Evolutionary conservation across 2,797 vertebrate species (phyloP).

Genomic region (Gymnothorax javanicus): DNA sequence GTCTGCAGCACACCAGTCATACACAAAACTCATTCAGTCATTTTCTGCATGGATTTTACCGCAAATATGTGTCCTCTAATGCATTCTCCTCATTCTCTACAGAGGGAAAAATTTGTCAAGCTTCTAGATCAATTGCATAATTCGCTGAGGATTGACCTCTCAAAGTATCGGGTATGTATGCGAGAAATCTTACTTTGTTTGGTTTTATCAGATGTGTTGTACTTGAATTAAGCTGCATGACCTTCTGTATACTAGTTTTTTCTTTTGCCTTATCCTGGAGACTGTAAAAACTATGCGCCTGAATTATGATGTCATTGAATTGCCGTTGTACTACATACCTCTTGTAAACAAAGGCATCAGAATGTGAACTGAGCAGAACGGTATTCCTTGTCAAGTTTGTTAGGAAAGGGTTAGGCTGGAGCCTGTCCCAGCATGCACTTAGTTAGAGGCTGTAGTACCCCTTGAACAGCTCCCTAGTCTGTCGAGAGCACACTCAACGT

Average conservation of each 20-base stretch:
- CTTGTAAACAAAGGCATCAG: not conserved
- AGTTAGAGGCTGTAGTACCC: too few species aligned
- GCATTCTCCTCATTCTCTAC: conserved; percentile 60
- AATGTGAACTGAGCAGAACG: too few species aligned
- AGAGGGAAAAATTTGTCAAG: conserved; percentile 98
- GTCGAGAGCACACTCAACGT: too few species aligned
- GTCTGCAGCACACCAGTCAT: not conserved
- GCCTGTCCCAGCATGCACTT: too few species aligned
- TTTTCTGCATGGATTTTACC: not conserved
- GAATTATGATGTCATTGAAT: not conserved
- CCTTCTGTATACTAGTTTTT: conserved; percentile 8
- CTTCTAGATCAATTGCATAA: conserved; percentile 97
- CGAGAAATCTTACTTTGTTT: conserved; percentile 11
- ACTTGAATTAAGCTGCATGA: conserved; percentile 21
- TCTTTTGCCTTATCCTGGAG: not conserved
- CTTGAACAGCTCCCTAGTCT: too few species aligned
- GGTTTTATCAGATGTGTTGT: not conserved
- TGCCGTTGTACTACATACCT: not conserved
- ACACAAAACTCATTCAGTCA: not conserved
- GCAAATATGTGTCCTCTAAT: not conserved
- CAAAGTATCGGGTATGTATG: conserved; percentile 91
- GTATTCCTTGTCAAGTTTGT: too few species aligned
- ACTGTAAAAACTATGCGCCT: not conserved
- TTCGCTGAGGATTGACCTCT: conserved; percentile 95
- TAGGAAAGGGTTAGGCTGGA: too few species aligned